Conservation (phyloP, 2,888 invertebrate genomes). For the Phaonia tiefii region DNA sequence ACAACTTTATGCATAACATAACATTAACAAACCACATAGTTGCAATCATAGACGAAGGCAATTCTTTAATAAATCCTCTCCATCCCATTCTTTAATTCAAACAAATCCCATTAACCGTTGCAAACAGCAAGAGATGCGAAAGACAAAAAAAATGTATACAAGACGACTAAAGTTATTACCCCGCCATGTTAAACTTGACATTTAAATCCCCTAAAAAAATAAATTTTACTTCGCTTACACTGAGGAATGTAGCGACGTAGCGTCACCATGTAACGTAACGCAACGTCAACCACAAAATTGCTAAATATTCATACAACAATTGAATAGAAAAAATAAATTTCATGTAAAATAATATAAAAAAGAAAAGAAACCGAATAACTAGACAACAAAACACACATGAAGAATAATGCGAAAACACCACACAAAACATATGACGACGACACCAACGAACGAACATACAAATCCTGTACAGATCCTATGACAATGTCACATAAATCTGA, state of each 20-base stretch:
- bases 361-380: background rate
- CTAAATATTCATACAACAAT: slow-evolving; percentile 23
- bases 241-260: background rate
- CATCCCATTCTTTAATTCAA: background rate
- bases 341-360: slow-evolving; percentile 2
- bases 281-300: slow-evolving; percentile 35
- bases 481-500: slow-evolving; percentile 70
- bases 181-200: slow-evolving; percentile 65
- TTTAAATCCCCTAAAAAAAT: slow-evolving; percentile 51
- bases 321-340: too few species aligned
- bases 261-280: background rate
- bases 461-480: slow-evolving; percentile 63
- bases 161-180: slow-evolving; percentile 42
- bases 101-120: slow-evolving; percentile 36
- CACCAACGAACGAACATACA: slow-evolving; percentile 55
- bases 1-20: background rate
- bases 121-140: background rate
- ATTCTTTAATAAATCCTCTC: slow-evolving; percentile 35
- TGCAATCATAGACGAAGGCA: slow-evolving; percentile 2
- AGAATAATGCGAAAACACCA: slow-evolving; percentile 2
- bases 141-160: too few species aligned
- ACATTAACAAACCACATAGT: background rate
- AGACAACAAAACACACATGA: background rate
- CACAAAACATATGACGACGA: background rate
- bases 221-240: slow-evolving; percentile 40